These are phyloP conservation scores for Eriosoma lanigerum DNA, from an alignment of 1,140 invertebrate species.

Conservation along the genomic window DNA sequence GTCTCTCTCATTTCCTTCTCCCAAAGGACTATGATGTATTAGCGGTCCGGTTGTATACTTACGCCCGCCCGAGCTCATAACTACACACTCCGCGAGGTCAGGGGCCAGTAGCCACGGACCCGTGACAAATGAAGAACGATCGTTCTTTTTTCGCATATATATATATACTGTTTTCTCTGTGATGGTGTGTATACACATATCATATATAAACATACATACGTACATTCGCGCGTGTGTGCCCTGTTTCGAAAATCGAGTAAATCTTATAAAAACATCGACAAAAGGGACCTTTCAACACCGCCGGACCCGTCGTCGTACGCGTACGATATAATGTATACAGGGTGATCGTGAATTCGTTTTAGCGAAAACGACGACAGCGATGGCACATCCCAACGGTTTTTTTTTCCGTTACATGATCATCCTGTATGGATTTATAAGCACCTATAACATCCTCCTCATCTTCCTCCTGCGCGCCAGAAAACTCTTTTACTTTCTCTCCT, in stretches of 20 bases:
- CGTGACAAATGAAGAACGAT: conserved; percentile 52
- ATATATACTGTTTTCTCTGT: background rate
- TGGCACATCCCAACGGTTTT: too few relatives aligned
- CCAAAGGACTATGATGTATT: conserved; percentile 47
- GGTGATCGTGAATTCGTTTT: too few relatives aligned
- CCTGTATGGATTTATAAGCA: too few relatives aligned
- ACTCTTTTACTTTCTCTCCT: conserved; percentile 33
- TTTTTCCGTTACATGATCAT: too few relatives aligned
- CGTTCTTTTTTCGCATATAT: conserved; percentile 44
- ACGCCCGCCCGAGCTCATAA: conserved; percentile 21
- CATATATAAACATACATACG: background rate
- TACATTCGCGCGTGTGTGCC: too few relatives aligned
- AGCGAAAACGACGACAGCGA: too few relatives aligned
- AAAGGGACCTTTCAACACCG: background rate
- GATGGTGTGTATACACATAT: background rate
- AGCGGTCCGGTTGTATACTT: conserved; percentile 37
- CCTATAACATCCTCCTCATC: too few relatives aligned
- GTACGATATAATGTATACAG: too few relatives aligned
- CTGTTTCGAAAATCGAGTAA: conserved; percentile 44
- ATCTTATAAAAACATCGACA: conserved; percentile 50
- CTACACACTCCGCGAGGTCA: conserved; percentile 25
- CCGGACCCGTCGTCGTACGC: background rate
- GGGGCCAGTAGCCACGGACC: conserved; percentile 47
- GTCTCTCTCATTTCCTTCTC: too few relatives aligned
- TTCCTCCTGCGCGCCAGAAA: background rate